phyloP scores from a whole-genome alignment of 2,797 vertebrate species.

The Periparus ater region DNA sequence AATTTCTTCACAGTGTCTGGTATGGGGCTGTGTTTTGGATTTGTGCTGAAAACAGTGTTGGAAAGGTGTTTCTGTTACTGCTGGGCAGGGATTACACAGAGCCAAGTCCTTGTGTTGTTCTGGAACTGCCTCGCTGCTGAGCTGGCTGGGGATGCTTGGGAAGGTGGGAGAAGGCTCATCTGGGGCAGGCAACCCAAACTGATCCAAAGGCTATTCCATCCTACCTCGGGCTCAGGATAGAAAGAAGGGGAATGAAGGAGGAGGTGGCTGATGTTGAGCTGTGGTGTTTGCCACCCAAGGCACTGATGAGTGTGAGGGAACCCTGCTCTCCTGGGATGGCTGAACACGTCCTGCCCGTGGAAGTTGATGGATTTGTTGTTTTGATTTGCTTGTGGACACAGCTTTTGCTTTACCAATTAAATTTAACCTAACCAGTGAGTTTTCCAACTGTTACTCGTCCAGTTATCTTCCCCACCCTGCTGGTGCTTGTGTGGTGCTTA shows the following conservation, averaged over 20 bases:
- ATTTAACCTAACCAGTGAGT: rapidly evolving
- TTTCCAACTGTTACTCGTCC: neutral
- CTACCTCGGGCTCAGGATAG: too few relatives aligned
- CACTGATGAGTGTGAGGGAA: neutral
- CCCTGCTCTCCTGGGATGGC: neutral
- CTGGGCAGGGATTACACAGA: neutral
- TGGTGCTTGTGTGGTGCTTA: too few relatives aligned
- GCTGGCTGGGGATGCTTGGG: neutral
- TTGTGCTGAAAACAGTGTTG: neutral
- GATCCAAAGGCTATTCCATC: too few relatives aligned
- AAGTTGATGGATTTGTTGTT: neutral
- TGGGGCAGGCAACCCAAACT: neutral
- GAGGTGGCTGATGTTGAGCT: rapidly evolving
- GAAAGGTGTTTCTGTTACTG: neutral
- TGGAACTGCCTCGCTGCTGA: neutral
- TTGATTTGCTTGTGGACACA: neutral
- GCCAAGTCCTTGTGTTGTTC: neutral
- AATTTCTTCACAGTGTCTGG: neutral
- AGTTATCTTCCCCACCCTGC: rapidly evolving
- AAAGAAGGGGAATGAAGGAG: neutral
- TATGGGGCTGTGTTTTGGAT: too few relatives aligned
- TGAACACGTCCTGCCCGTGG: neutral
- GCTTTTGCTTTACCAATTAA: neutral
- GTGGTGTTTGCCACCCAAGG: neutral
- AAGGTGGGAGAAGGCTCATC: neutral